phyloP scores from a whole-genome alignment of 2,797 vertebrate species.

The Mormyrops attenuatus region DNA sequence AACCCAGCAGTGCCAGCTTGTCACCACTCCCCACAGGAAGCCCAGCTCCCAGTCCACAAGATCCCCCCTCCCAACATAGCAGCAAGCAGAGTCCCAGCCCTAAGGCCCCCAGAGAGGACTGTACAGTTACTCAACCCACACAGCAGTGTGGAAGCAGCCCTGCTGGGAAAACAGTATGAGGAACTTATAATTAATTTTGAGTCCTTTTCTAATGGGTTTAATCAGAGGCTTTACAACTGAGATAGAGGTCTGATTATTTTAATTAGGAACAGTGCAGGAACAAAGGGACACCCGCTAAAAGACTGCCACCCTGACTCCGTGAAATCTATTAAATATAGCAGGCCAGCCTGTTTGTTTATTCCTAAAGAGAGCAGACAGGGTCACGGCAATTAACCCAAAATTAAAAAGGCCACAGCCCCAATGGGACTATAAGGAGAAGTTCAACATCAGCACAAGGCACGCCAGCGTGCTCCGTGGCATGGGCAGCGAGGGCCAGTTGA shows the following conservation, averaged over 20 bases:
- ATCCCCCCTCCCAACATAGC: not conserved
- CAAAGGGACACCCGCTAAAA: conserved; percentile 35
- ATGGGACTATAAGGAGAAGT: not conserved
- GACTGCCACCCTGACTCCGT: conserved; percentile 11
- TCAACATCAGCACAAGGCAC: not conserved
- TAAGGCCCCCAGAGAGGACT: not conserved
- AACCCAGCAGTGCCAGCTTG: not conserved
- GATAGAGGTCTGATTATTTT: conserved; percentile 37
- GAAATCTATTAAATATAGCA: conserved; percentile 15
- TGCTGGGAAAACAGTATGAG: conserved; percentile 26
- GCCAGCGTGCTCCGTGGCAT: not conserved
- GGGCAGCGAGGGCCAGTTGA: not conserved
- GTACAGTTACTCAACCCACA: not conserved
- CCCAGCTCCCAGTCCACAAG: not conserved
- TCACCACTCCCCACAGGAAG: not conserved
- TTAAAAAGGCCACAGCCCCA: conserved; percentile 8
- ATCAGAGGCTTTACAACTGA: conserved; percentile 43
- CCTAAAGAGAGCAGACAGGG: not conserved
- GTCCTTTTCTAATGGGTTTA: conserved; percentile 47
- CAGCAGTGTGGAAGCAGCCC: conserved; percentile 12
- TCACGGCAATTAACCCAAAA: conserved; percentile 14
- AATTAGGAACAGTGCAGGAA: conserved; percentile 38
- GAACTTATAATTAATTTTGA: conserved; percentile 41
- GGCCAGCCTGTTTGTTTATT: conserved; percentile 6
- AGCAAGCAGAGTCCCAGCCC: not conserved